These are phyloP conservation scores for Epirrhoe tristata DNA, from an alignment of 2,888 invertebrate species.

Conservation along the genomic window DNA sequence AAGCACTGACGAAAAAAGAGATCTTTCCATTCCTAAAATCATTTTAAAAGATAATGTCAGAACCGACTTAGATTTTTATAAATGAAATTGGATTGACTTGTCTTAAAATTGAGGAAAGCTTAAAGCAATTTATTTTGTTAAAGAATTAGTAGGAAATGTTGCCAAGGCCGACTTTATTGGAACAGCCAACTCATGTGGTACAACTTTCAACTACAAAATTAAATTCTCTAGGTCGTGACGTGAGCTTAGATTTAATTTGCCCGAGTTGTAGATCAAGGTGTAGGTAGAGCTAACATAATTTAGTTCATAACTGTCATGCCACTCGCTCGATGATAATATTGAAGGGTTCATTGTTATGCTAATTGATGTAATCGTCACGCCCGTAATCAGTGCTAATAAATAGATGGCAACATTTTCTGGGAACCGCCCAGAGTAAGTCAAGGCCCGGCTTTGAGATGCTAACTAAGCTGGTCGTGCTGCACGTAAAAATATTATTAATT, in stretches of 20 bases:
- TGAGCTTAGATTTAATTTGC: slow-evolving; percentile 19
- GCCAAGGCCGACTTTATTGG: slow-evolving; percentile 22
- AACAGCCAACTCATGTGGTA: slow-evolving; percentile 17
- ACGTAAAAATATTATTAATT: slow-evolving; percentile 53
- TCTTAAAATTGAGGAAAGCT: background rate
- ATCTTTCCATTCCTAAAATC: slow-evolving; percentile 43
- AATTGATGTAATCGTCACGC: slow-evolving; percentile 53
- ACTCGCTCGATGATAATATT: slow-evolving; percentile 37
- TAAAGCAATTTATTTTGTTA: background rate
- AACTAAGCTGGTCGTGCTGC: slow-evolving; percentile 69
- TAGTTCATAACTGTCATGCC: slow-evolving; percentile 29
- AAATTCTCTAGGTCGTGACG: slow-evolving; percentile 17
- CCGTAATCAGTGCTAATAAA: slow-evolving; percentile 56
- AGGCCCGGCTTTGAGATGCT: slow-evolving; percentile 65
- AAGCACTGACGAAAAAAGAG: slow-evolving; percentile 48
- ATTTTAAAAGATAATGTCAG: slow-evolving; percentile 20
- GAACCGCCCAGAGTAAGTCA: slow-evolving; percentile 73
- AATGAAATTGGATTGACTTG: slow-evolving; percentile 27
- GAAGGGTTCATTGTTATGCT: slow-evolving; percentile 48
- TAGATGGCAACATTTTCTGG: slow-evolving; percentile 57
- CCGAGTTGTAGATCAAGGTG: slow-evolving; percentile 21
- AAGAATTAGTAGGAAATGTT: slow-evolving; percentile 18
- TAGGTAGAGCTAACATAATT: slow-evolving; percentile 20
- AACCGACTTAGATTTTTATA: slow-evolving; percentile 3
- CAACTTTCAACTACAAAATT: slow-evolving; percentile 20